Percentiles rank a stretch among this genome's conserved stretches.
Evolutionary conservation across 1,140 invertebrate species (phyloP).

Genomic region (Olivierus martensii): DNA sequence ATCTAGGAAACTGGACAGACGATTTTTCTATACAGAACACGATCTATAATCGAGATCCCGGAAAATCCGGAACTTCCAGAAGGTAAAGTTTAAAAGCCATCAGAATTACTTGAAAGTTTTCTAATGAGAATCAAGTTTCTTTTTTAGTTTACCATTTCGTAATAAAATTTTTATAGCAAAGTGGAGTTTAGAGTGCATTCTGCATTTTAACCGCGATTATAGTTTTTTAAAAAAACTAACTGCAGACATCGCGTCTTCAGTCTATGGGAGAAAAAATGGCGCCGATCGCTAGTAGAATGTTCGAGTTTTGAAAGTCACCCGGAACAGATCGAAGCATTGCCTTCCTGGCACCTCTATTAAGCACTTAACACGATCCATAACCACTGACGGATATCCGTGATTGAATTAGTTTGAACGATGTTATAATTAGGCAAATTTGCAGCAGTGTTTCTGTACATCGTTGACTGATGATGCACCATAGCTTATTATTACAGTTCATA

Average conservation of each 20-base stretch:
- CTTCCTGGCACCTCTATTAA: no score
- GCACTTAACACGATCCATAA: no score
- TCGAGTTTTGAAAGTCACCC: no score
- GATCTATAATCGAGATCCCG: conserved; percentile 75
- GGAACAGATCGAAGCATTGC: no score
- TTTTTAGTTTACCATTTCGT: neutral
- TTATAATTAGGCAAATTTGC: no score
- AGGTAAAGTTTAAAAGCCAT: conserved; percentile 39
- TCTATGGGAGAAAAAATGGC: neutral
- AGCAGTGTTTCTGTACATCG: no score
- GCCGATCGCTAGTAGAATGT: no score
- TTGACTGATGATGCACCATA: no score
- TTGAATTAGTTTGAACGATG: neutral
- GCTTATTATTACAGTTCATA: no score
- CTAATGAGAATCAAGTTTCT: neutral
- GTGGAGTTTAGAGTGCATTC: neutral
- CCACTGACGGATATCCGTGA: no score
- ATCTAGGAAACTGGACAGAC: conserved; percentile 66
- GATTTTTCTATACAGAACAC: conserved; percentile 68
- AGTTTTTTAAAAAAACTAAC: neutral
- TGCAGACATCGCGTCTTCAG: neutral
- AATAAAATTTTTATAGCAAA: neutral
- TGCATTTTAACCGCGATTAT: neutral
- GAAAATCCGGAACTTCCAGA: conserved; percentile 71
- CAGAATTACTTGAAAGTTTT: neutral